Conservation (phyloP, 2,888 invertebrate species). For the Euproctis similis region DNA sequence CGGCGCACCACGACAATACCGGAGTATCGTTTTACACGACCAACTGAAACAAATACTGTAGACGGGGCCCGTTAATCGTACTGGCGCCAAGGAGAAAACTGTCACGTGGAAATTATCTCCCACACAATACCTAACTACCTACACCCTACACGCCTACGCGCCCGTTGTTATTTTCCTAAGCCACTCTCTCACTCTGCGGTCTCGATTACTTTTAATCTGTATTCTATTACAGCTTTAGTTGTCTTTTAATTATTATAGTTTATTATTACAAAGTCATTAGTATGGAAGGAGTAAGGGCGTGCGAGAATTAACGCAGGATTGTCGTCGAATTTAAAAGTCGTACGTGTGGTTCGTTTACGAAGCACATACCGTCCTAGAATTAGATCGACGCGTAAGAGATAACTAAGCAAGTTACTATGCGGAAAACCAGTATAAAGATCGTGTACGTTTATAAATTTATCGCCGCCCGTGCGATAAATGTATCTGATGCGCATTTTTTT, state of each 20-base stretch:
- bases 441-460: constrained; percentile 68
- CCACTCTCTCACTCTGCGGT: constrained; percentile 9
- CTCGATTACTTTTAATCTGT: constrained; percentile 14
- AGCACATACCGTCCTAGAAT: constrained; percentile 57
- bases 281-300: too few relatives aligned
- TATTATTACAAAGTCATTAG: too few relatives aligned
- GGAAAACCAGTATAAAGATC: constrained; percentile 65
- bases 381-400: constrained; percentile 59
- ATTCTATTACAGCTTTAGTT: constrained; percentile 11
- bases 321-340: too few relatives aligned
- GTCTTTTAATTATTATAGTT: background rate
- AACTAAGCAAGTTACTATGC: constrained; percentile 60
- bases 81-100: constrained; percentile 62
- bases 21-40: constrained; percentile 64
- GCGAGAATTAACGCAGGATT: too few relatives aligned
- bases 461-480: constrained; percentile 53
- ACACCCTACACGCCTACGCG: constrained; percentile 9
- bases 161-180: too few relatives aligned
- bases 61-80: constrained; percentile 56
- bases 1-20: constrained; percentile 60
- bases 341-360: too few relatives aligned
- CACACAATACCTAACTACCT: constrained; percentile 11
- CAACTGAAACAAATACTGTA: constrained; percentile 62
- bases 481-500: constrained; percentile 48
- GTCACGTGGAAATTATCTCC: constrained; percentile 55